Conservation (phyloP, 2,113 vertebrate genomes). For the Ifrita kowaldi region DNA sequence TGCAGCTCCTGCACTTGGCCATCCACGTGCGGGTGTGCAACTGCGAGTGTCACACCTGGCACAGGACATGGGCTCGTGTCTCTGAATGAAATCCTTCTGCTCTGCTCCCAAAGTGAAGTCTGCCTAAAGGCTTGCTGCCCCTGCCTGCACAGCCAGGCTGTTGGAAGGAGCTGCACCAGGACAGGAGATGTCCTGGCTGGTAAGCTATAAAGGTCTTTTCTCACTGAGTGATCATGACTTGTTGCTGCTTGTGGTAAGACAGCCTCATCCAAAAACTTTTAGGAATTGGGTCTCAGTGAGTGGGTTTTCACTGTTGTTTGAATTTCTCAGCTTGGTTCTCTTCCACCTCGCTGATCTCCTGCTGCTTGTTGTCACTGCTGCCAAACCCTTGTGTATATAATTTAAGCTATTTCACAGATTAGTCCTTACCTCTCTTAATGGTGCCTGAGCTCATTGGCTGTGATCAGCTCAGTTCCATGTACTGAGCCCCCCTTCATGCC, state of each 20-base stretch:
- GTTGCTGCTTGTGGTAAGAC: neutral
- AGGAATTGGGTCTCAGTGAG: neutral
- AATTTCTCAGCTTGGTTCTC: neutral
- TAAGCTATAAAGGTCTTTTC: neutral
- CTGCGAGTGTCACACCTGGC: neutral
- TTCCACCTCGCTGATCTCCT: neutral
- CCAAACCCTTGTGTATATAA: neutral
- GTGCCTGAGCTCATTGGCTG: neutral
- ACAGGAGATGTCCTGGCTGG: neutral
- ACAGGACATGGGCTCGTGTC: neutral
- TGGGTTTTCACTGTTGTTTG: neutral
- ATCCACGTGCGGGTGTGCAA: rapidly evolving
- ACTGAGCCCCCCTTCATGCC: neutral
- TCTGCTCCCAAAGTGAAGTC: neutral
- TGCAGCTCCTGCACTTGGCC: neutral
- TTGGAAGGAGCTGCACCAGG: neutral
- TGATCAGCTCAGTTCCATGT: neutral
- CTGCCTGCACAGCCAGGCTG: neutral
- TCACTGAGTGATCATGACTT: neutral
- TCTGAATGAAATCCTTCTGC: rapidly evolving
- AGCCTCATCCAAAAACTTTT: neutral
- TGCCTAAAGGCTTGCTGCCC: neutral
- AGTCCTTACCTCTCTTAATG: neutral
- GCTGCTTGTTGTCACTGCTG: neutral
- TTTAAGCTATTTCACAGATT: neutral